Evolutionary conservation across 64 coral and sea anemone species (phyloP), one percentile per base, ranked within the genome.

Genomic region (Astreopora myriophthalma): DNA sequence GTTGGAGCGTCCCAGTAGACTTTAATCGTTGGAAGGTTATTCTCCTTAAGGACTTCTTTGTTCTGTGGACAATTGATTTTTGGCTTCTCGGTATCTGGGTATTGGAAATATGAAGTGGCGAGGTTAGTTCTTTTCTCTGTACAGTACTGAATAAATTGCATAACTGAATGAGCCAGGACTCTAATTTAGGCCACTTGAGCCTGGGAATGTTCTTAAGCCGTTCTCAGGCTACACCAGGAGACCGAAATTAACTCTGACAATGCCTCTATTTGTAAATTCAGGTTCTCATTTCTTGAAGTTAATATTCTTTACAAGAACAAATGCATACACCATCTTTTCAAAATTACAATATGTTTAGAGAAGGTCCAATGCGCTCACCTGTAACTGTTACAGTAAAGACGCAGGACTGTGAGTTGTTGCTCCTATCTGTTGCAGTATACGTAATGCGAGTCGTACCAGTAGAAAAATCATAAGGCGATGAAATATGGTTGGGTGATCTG

Each of bases 391-490:
- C 90, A 19, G 86, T 90, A 29, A 95, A 93, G 16, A 86, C 85
- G 22, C 97, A 99, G 26, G 88, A 89, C 16, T 81, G 73, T 23
- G 87, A 88, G 20, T 90, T 77, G 32, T 84, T 84, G 26, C 76
- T 93, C 12, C 84, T 90, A 40, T 99, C 97, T 8, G 90, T 88
- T 7, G 94, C 97, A 8, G 87, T 99, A 34, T 95, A 99, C 1
- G 89, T 88, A n/a, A 99, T 93, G 22, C 73, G 66, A 20, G 94
- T 95, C 1, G 74, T 90, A 34, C 97, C 97, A 40, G 90, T 87
- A 17, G 91, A 76, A 69, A 99, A 99, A 42, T 95, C 91, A 63
- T 99, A 92, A 0, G 97, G 97, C n/a, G 90, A 91, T 42, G 74
- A 35, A 60, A 99, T 92, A 29, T 89, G 10, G 25, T 74, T 78